Base-by-base conservation (phyloP, 1,140 invertebrate species). In the Drosophila nikananu region DNA sequence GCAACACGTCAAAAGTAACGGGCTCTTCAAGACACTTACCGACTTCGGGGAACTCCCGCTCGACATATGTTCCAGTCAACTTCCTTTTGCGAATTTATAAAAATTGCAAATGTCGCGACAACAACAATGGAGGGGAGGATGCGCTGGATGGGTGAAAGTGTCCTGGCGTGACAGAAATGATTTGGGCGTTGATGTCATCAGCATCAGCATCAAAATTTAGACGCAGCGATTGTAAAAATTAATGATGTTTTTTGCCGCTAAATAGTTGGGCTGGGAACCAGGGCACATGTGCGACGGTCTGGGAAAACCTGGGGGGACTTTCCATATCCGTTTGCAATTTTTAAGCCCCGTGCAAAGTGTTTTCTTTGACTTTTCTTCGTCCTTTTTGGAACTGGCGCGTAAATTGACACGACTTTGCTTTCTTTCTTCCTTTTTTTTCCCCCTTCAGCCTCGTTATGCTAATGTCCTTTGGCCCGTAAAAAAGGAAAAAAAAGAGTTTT, bases 391-490 rank as follows among this genome's bases (percentile, higher is more conserved):
- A 39, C 44, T 87, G 80, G 41, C 72, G 84, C 77, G 84, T 84
- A 87, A 89, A 89, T 81, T 87, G 84, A 87, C 84, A 89, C 86
- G 64, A 73, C 84, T 87, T 89, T 84, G 84, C 84, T 89, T 89
- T 87, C 70, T 72, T 64, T 61, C 63, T 46, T 57, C 35, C 49
- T 19, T 41, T 37, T 48, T 74, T 83, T 68, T 25, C 5, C 25
- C 15, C 25, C 57, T 70, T 65, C 46, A 13, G 64, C 64, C 73
- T 90, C 81, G 86, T 81, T 87, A 87, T 87, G 84, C 86, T 90
- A 87, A 87, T 87, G 80, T 90, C 68, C 63, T 66, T 62, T 64
- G 68, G 57, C 27, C 51, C 46, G 54, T 82, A 68, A 42, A 35
- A 74, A 77, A 80, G 68, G 75, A 60, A 4, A 70, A 48, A 49